A percentile compares a stretch with the other conserved stretches of the same genome.
Evolutionary conservation across 2,113 vertebrate species (phyloP).

Genomic region (Otolemur garnettii): DNA sequence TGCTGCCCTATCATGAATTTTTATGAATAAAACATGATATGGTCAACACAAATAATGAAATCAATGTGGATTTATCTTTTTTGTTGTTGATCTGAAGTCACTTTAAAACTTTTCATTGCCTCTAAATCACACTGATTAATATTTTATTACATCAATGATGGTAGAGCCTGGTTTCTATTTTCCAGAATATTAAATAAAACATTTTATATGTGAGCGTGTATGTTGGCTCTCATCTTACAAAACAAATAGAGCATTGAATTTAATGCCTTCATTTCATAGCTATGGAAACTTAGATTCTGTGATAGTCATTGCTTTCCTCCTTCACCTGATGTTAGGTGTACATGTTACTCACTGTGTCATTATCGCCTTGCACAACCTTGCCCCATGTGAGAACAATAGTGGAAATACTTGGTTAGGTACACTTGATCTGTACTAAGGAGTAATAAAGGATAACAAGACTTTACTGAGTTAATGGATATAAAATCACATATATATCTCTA

Average conservation of each 20-base stretch:
- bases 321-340: neutral
- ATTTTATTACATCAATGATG: neutral
- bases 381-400: neutral
- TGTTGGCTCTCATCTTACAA: neutral
- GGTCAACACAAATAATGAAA: neutral
- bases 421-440: neutral
- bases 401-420: neutral
- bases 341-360: neutral
- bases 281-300: neutral
- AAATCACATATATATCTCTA: neutral
- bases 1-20: neutral
- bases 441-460: neutral
- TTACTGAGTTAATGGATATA: neutral
- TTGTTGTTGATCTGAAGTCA: neutral
- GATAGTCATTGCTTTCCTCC: neutral
- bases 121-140: neutral
- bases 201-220: neutral
- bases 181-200: conserved; percentile 8
- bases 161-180: neutral
- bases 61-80: neutral
- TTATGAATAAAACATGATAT: neutral
- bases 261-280: neutral
- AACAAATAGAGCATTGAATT: neutral
- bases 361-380: neutral
- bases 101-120: neutral